phyloP scores from a whole-genome alignment of 2,113 vertebrate genomes.

The Chitala chitala region DNA sequence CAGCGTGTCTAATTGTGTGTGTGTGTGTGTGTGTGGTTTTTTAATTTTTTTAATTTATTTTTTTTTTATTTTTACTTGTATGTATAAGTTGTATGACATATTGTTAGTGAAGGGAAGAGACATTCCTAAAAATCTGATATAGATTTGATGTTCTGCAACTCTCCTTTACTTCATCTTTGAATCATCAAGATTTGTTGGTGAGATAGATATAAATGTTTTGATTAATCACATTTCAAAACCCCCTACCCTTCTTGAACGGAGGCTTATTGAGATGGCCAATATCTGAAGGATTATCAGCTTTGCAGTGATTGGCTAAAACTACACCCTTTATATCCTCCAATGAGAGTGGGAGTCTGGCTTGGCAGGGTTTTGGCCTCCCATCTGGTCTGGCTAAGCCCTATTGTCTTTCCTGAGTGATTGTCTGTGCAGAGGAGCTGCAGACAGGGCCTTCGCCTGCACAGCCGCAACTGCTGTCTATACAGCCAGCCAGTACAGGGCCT shows the following conservation, averaged over 20 bases:
- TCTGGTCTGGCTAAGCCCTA: no score
- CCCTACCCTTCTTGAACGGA: background rate
- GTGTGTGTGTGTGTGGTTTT: no score
- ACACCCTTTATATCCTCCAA: background rate
- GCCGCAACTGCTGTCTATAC: conserved; percentile 9
- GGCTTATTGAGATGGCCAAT: background rate
- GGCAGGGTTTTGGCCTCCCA: background rate
- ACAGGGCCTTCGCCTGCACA: background rate
- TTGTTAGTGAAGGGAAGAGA: no score
- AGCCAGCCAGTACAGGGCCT: conserved; percentile 32
- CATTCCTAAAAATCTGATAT: no score
- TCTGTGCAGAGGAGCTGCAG: conserved; percentile 24
- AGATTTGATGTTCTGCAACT: no score
- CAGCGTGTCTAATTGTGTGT: background rate
- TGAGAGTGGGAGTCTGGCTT: background rate
- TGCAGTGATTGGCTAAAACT: background rate
- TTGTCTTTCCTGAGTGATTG: background rate
- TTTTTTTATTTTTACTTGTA: no score
- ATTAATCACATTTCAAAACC: no score
- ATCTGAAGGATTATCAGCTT: background rate
- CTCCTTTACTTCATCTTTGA: background rate
- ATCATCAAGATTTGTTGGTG: no score
- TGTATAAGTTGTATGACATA: no score
- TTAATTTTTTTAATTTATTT: no score
- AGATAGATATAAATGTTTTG: no score